A percentile compares a stretch with the other conserved stretches of the same genome.
Conservation (phyloP, 1,140 invertebrate species). For the Acarapis woodi region DNA sequence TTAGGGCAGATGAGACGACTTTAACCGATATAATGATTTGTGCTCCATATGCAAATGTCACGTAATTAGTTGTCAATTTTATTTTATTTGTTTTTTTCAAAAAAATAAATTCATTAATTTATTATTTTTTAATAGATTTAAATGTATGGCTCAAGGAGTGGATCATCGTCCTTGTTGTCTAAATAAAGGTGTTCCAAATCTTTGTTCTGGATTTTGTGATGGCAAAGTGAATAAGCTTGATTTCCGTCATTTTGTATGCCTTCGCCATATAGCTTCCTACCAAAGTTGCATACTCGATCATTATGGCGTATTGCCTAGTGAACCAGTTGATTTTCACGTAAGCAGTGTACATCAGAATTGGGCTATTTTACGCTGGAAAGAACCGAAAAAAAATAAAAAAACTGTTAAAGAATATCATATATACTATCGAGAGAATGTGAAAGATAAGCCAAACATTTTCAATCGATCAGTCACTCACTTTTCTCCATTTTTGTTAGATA, state of each 20-base stretch:
- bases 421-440: constrained; percentile 26
- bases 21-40: constrained; percentile 50
- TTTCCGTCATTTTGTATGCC: constrained; percentile 33
- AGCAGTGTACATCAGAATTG: constrained; percentile 37
- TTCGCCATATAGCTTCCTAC: constrained; percentile 44
- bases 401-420: constrained; percentile 37
- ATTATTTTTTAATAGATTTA: constrained; percentile 29
- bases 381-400: constrained; percentile 31
- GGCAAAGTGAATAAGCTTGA: constrained; percentile 32
- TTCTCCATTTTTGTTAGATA: constrained; percentile 39
- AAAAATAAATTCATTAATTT: neutral
- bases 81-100: neutral
- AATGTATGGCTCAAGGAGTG: constrained; percentile 29
- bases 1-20: constrained; percentile 24
- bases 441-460: constrained; percentile 19
- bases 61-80: neutral
- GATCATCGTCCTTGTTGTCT: constrained; percentile 38
- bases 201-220: constrained; percentile 35
- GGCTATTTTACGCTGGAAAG: constrained; percentile 41
- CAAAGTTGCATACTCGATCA: constrained; percentile 46
- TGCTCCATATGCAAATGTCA: constrained; percentile 43
- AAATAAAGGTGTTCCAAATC: constrained; percentile 32
- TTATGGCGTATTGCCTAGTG: constrained; percentile 41
- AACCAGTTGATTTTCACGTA: constrained; percentile 31
- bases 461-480: constrained; percentile 13